Evolutionary conservation across 30 jellyfish, hydroid and myxozoan species (phyloP), one percentile per base, ranked within the genome.

Genomic region (Clytia hemisphaerica): DNA sequence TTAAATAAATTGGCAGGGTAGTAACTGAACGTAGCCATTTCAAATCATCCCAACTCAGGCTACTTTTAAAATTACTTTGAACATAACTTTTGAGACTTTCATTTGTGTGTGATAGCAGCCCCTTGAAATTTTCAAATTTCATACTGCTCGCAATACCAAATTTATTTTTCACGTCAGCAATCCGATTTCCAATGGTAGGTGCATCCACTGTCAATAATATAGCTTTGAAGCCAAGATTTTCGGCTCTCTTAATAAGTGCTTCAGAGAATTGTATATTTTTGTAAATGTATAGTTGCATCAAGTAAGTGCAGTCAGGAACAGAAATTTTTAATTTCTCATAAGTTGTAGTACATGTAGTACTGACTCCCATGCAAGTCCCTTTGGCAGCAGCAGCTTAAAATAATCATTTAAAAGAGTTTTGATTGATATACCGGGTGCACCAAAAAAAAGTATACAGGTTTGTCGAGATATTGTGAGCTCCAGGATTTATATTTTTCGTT

Each of bases 131-230:
- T 1, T 69, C 90, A 3, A 59, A 49, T 24, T 16, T 24, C 7
- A 78, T 60, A 24, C 65, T 75, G 1, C 45, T 67, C 21, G 93
- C 92, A 24, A 72, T 27, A 0, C 35, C 30, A 22, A 77, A 64
- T 36, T 54, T 38, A 46, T 37, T 24, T 40, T 82, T 45, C 36
- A 67, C 75, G 25, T 75, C 96, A 16, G 58, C 65, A 33, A 33
- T 34, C 16, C 81, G 51, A 50, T 71, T 46, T 15, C 82, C 64
- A 3, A 86, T 22, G 3, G 78, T 76, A 33, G 61, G 78, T 15
- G 96, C 67, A 77, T 89, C 98, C n/a, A 89, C 93, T 12, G 98
- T 89, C 18, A 89, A 45, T 25, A 81, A 76, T 54, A 89, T 60
- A n/a, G 98, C 98, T 48, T 80, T 89, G 55, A 64, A 89, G 38